Percentiles rank a stretch among this genome's conserved stretches.
Conservation (phyloP, 35 echinoderm and acorn worm genomes). For the Acanthaster planci region DNA sequence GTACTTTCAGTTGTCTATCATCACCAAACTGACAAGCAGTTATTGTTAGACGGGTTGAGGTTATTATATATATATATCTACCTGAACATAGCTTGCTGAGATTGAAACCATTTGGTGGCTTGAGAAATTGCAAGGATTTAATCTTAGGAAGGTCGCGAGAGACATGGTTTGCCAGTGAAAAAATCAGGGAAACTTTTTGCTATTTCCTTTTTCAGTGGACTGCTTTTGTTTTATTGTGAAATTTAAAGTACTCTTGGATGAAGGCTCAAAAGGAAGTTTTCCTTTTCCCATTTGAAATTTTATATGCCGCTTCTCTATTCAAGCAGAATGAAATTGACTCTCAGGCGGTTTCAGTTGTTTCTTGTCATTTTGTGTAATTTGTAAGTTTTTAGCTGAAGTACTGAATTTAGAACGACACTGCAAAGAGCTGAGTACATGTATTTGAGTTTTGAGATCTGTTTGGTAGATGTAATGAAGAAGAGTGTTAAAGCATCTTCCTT, state of each 20-base stretch:
- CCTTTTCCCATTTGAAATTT: background rate
- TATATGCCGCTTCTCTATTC: background rate
- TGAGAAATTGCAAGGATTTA: background rate
- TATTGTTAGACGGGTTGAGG: background rate
- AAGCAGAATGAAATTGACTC: too few species aligned
- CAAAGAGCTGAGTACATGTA: too few species aligned
- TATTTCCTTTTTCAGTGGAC: background rate
- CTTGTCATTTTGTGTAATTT: too few species aligned
- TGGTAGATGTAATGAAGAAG: too few species aligned
- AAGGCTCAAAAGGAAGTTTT: background rate
- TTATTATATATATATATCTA: constrained; percentile 28
- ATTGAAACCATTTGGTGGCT: constrained; percentile 22
- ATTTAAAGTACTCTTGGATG: background rate
- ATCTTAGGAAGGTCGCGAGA: background rate
- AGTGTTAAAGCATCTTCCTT: too few species aligned
- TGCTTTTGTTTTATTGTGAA: background rate
- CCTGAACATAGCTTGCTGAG: background rate
- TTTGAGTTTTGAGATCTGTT: too few species aligned
- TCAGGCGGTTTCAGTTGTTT: too few species aligned
- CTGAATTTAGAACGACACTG: too few species aligned
- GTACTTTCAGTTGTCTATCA: background rate
- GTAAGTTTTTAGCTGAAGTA: too few species aligned
- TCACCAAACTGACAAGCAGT: constrained; percentile 1
- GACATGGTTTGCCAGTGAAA: background rate
- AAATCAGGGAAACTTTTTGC: background rate